phyloP scores from a whole-genome alignment of 2,888 invertebrate species.

The Cremastinae sp. region DNA sequence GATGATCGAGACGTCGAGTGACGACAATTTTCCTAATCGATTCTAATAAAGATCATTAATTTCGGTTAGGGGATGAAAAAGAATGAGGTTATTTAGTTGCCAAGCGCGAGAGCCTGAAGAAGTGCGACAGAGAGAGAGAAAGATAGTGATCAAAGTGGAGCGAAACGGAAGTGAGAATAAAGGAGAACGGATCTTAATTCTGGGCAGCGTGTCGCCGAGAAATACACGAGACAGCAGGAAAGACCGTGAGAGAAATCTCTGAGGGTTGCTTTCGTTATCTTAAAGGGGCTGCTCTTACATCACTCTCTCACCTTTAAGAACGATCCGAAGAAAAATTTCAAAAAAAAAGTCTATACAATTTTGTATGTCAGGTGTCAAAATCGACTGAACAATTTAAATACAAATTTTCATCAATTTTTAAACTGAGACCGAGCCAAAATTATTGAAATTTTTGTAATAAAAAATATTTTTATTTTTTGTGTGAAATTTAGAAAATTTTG shows the following conservation, averaged over 20 bases:
- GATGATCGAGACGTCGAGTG: constrained; percentile 18
- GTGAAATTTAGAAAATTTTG: too few relatives aligned
- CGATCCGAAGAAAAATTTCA: neutral
- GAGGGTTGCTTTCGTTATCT: constrained; percentile 23
- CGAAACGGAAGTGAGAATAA: constrained; percentile 18
- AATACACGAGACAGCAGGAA: constrained; percentile 37
- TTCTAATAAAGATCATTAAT: constrained; percentile 49
- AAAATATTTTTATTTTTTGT: too few relatives aligned
- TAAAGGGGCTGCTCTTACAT: constrained; percentile 42
- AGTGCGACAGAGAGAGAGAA: constrained; percentile 7
- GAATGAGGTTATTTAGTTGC: constrained; percentile 31
- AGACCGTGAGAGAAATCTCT: constrained; percentile 37
- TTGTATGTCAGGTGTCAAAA: too few relatives aligned
- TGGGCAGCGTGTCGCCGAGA: constrained; percentile 43
- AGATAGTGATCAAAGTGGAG: constrained; percentile 8
- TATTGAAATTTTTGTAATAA: too few relatives aligned
- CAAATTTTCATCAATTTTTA: too few relatives aligned
- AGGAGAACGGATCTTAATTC: constrained; percentile 36
- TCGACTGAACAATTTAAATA: too few relatives aligned
- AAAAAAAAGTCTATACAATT: too few relatives aligned
- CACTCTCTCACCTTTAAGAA: constrained; percentile 1
- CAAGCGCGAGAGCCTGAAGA: constrained; percentile 5
- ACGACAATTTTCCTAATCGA: constrained; percentile 53
- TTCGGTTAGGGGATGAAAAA: constrained; percentile 18
- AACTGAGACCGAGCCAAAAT: too few relatives aligned